Evolutionary conservation across 2,888 invertebrate genomes (phyloP).

Genomic region (Oxycera nigricornis): DNA sequence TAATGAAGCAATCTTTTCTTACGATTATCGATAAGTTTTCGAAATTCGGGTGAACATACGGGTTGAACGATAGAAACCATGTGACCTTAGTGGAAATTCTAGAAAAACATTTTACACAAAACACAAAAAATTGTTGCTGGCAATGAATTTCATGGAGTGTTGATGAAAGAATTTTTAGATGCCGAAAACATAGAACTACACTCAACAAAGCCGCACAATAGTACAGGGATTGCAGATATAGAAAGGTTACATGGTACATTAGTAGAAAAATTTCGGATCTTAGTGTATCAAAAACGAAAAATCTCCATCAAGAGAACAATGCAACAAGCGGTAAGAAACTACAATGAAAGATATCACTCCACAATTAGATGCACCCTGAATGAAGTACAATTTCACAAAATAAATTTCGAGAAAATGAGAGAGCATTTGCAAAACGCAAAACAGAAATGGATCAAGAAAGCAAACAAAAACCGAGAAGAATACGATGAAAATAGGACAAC

Average conservation of each 20-base stretch:
- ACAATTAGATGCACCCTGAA: background rate
- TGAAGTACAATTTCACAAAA: conserved; percentile 2
- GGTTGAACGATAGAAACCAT: no score
- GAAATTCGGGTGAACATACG: no score
- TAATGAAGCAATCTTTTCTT: conserved; percentile 29
- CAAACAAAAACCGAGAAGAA: background rate
- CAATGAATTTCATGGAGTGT: conserved; percentile 42
- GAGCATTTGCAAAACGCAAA: background rate
- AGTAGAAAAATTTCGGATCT: conserved; percentile 4
- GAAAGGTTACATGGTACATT: background rate
- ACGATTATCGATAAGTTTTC: no score
- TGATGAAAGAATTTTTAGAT: conserved; percentile 14
- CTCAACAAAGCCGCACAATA: background rate
- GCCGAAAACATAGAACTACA: background rate
- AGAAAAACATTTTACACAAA: conserved; percentile 41
- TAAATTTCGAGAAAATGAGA: conserved; percentile 1
- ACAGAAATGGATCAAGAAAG: background rate
- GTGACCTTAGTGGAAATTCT: no score
- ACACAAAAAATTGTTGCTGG: conserved; percentile 46
- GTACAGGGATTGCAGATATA: background rate
- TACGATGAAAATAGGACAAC: conserved; percentile 1
- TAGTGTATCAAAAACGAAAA: background rate
- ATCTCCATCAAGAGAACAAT: background rate
- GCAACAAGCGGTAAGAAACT: conserved; percentile 1
- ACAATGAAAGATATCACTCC: background rate